Evolutionary conservation across 2,888 invertebrate species (phyloP), one percentile per base, ranked within the genome.

Genomic region (Notodonta ziczac): DNA sequence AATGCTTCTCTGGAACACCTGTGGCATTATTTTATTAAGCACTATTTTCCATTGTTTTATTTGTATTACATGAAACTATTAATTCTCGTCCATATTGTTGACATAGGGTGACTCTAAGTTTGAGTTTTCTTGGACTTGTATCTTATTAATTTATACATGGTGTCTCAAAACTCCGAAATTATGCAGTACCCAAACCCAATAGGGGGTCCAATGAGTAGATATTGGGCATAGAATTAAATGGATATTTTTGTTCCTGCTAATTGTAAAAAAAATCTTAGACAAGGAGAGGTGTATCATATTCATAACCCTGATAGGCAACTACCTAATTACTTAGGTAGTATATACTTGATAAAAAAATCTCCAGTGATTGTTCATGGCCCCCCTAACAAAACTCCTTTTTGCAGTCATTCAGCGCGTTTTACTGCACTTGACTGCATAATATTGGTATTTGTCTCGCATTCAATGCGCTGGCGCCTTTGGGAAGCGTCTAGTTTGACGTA

Each of bases 381-480:
- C 69, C 64, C 66, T 65, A 72, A 55, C 40, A 10, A 10, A 56
- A 40, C 13, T 67, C 59, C 59, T 61, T 66, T 63, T 65, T 68
- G 64, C 61, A 70, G 66, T 66, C 57, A 77, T 76, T 72, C 72
- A 70, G 66, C 75, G 72, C 78, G 74, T 74, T 61, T 65, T 62
- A 66, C 59, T 80, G 76, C 78, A 80, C 67, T 77, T 78, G 75
- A 77, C 75, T 80, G 80, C 78, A 74, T 62, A 70, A 24, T 80
- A 85, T 86, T 87, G 82, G 78, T 83, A 88, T 86, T 85, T 84
- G 83, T 79, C 81, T 75, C 79, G 80, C 83, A 85, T 83, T 81
- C 77, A 66, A 77, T 83, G 82, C 77, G 76, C 82, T 85, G 85
- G 86, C 86, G 86, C 87, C 86, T 78, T 80, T 76, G 70, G 77